Evolutionary conservation across 2,888 invertebrate genomes (phyloP).

Genomic region (Cerastis leucographa): DNA sequence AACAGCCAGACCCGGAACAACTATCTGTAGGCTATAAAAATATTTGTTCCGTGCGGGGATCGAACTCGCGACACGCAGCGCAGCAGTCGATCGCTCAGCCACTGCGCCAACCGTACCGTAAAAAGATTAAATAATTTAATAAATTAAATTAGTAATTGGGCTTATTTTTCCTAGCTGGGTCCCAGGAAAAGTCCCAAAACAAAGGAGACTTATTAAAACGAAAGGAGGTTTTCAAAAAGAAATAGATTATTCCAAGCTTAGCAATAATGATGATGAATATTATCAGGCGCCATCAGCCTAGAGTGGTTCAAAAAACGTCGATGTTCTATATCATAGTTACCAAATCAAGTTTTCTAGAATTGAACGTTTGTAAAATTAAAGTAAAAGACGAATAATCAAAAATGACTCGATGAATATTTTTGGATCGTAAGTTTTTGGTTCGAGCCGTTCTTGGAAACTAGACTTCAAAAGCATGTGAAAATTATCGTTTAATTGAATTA

Average conservation of each 20-base stretch:
- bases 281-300: background rate
- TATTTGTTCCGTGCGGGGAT: too few relatives aligned
- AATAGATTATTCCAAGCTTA: background rate
- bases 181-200: background rate
- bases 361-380: background rate
- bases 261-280: background rate
- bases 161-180: background rate
- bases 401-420: constrained; percentile 6
- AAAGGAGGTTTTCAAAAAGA: too few relatives aligned
- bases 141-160: background rate
- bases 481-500: constrained; percentile 36
- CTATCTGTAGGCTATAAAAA: too few relatives aligned
- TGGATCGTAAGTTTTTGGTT: constrained; percentile 3
- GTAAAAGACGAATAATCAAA: background rate
- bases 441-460: constrained; percentile 16
- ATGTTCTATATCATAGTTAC: background rate
- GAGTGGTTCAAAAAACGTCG: background rate
- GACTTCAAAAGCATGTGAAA: constrained; percentile 23
- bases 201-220: background rate
- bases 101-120: too few relatives aligned
- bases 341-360: background rate
- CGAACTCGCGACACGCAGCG: too few relatives aligned
- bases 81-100: too few relatives aligned
- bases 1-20: too few relatives aligned
- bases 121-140: too few relatives aligned